Evolutionary conservation across 1,140 invertebrate genomes (phyloP), one percentile per base, ranked within the genome.

Genomic region (Gonioctena quinquepunctata): DNA sequence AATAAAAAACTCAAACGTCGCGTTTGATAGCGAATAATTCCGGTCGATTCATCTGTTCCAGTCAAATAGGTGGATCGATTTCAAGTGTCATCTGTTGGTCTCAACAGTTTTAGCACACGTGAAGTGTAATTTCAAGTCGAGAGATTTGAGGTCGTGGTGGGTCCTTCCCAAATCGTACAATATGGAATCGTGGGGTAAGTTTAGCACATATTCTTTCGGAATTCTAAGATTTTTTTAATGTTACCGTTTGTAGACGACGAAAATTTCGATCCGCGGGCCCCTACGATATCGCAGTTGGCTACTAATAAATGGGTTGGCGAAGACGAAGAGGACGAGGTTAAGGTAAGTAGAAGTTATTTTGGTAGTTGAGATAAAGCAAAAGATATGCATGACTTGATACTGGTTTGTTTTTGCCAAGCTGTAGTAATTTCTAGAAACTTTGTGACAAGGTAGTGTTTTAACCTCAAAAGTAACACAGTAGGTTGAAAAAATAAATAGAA

Each of bases 271-370:
- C 78, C 80, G 19, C 72, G 67, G 60, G 64, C 66, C n/a, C 66
- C 76, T 18, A 59, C 67, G 11, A 42, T 70, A 61, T 56, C 63
- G 52, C 54, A 52, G 22, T 27, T 70, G 3, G 28, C 26, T 22
- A 7, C 75, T n/a, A 92, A 93, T 83, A 94, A 92, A 88, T 95
- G 93, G 93, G 92, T 93, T 82, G 94, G 93, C 63, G 93, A 96
- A 82, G 94, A 96, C 81, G 93, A 94, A 76, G 92, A 93, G 68
- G 92, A 94, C 66, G 90, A 92, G 70, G 91, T 95, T 70, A 94
- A 95, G 89, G 93, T 95, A 76, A 72, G 50, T n/a, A 19, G 49
- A 64, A 26, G 16, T 56, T n/a, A 56, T 21, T 21, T 25, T 18
- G 16, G 23, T 3, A 57, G 18, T 56, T 8, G 18, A n/a, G 7